Conservation (phyloP, 2,888 invertebrate species). For the Acrocera orbiculus region DNA sequence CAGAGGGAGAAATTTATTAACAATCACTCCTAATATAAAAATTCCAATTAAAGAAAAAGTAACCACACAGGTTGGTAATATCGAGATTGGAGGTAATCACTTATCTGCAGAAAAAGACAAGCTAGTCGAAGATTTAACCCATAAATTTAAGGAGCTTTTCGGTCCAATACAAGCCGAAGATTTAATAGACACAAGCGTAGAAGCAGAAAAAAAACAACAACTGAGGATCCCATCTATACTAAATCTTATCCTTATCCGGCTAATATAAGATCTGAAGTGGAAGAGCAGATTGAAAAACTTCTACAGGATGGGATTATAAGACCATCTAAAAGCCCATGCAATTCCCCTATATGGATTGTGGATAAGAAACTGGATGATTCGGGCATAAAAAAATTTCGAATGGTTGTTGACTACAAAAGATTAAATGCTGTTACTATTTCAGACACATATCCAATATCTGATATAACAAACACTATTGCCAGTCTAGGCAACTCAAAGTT, state of each 20-base stretch:
- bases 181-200: conserved; percentile 10
- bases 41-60: conserved; percentile 6
- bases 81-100: conserved; percentile 2
- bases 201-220: conserved; percentile 17
- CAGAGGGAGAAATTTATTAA: conserved; percentile 2
- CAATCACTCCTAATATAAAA: conserved; percentile 6
- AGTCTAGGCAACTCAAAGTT: conserved; percentile 1
- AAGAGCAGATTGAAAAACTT: background rate
- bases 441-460: conserved; percentile 1
- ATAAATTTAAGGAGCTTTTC: conserved; percentile 1
- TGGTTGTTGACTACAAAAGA: conserved; percentile 1
- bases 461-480: background rate
- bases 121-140: background rate
- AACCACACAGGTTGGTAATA: conserved; percentile 2
- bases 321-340: background rate
- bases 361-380: conserved; percentile 1
- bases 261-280: conserved; percentile 16
- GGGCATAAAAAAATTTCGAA: conserved; percentile 1
- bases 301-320: conserved; percentile 1
- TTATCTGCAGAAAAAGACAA: background rate
- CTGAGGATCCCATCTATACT: conserved; percentile 14
- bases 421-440: conserved; percentile 1
- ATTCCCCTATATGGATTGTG: conserved; percentile 10
- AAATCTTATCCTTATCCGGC: conserved; percentile 20
- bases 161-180: conserved; percentile 5